phyloP scores from a whole-genome alignment of 2,113 vertebrate genomes.

The Bufo bufo region DNA sequence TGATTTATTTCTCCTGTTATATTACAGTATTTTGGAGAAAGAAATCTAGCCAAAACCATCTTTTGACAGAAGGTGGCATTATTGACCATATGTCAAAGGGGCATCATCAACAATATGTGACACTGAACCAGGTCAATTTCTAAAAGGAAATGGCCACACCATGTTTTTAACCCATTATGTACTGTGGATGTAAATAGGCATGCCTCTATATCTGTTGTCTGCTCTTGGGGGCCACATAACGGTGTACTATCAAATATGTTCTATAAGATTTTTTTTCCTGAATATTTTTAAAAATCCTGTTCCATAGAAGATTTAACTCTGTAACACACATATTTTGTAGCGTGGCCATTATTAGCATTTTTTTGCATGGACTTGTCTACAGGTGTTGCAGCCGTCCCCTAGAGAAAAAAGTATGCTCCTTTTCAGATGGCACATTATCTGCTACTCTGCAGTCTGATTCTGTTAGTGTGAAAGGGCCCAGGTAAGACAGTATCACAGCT shows the following conservation, averaged over 20 bases:
- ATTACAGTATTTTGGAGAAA: background rate
- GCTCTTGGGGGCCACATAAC: background rate
- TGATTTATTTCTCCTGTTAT: background rate
- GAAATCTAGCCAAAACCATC: background rate
- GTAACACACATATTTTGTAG: background rate
- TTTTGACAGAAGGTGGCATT: background rate
- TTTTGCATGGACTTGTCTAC: constrained; percentile 8
- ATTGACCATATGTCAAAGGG: background rate
- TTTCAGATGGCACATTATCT: constrained; percentile 48
- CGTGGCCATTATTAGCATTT: background rate
- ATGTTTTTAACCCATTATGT: too few relatives aligned
- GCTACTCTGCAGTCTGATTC: constrained; percentile 38
- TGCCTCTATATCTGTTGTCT: background rate
- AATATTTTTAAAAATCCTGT: background rate
- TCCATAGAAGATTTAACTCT: background rate
- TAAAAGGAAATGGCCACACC: background rate
- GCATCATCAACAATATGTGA: background rate
- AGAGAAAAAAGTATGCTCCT: constrained; percentile 26
- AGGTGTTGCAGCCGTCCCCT: constrained; percentile 37
- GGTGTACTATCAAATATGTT: background rate
- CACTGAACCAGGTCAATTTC: background rate
- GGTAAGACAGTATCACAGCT: constrained; percentile 39
- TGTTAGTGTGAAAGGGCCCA: constrained; percentile 42
- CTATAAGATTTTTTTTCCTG: background rate
- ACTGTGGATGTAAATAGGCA: background rate